A percentile compares a stretch with the other conserved stretches of the same genome.
phyloP scores from a whole-genome alignment of 2,888 invertebrate genomes.

The Perdita meconis region DNA sequence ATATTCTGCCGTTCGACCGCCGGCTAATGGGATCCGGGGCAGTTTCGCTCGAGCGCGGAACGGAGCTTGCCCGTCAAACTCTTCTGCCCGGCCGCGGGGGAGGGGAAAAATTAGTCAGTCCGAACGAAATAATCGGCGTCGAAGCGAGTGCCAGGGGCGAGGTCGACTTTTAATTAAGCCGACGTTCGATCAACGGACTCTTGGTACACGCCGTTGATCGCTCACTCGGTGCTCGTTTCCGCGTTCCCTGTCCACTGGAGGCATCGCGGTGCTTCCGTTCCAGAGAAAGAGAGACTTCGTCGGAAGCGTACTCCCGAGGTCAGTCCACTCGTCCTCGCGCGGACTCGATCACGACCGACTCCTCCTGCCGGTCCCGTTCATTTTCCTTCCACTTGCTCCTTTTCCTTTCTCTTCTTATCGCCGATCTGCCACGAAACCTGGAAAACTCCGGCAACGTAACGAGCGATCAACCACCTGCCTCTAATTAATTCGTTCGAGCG shows the following conservation, averaged over 20 bases:
- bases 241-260: conserved; percentile 58
- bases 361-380: neutral
- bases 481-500: conserved; percentile 59
- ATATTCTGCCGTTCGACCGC: conserved; percentile 10
- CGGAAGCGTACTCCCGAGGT: conserved; percentile 48
- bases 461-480: conserved; percentile 51
- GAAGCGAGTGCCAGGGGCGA: conserved; percentile 53
- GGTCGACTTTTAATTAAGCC: conserved; percentile 69
- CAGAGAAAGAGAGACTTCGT: conserved; percentile 39
- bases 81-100: neutral
- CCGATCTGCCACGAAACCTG: conserved; percentile 38
- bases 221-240: conserved; percentile 63
- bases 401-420: conserved; percentile 50
- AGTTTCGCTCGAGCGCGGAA: neutral
- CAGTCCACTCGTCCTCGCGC: conserved; percentile 38
- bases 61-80: neutral
- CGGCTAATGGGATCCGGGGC: conserved; percentile 1
- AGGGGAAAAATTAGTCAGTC: neutral
- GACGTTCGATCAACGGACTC: conserved; percentile 63
- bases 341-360: conserved; percentile 32
- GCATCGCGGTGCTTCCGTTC: conserved; percentile 42
- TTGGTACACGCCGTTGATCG: conserved; percentile 58
- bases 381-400: conserved; percentile 18
- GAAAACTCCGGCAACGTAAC: conserved; percentile 38
- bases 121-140: conserved; percentile 20